Evolutionary conservation across 2,113 vertebrate genomes (phyloP).

Genomic region (Anthoscopus minutus): DNA sequence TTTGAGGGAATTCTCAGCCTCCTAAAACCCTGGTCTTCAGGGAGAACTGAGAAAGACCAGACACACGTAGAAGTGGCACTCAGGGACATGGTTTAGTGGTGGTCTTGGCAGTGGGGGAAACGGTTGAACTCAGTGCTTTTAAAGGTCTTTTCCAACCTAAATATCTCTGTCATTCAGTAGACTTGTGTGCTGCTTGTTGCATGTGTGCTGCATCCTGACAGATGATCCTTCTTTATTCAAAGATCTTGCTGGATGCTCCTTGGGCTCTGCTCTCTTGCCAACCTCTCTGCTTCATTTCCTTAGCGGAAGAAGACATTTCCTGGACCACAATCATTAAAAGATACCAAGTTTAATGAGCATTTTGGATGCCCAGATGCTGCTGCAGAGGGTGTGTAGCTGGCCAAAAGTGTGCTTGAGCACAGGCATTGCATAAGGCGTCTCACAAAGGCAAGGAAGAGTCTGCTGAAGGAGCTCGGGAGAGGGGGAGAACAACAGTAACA

Average conservation of each 20-base stretch:
- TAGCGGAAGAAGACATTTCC: neutral
- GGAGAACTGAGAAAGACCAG: neutral
- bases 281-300: neutral
- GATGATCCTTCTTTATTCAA: neutral
- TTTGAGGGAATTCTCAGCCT: neutral
- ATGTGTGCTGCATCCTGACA: rapidly evolving
- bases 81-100: neutral
- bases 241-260: neutral
- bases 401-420: neutral
- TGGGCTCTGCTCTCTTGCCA: neutral
- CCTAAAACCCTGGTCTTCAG: neutral
- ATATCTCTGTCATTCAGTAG: too few species aligned
- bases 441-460: neutral
- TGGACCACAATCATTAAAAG: neutral
- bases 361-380: neutral
- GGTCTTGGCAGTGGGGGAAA: neutral
- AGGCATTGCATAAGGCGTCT: neutral
- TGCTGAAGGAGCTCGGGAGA: neutral
- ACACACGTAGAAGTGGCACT: neutral
- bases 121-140: neutral
- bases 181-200: neutral
- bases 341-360: neutral
- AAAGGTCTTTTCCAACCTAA: neutral
- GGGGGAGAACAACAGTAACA: neutral
- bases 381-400: neutral